Conservation (phyloP, 2,888 invertebrate genomes). For the Malacosoma neustria region DNA sequence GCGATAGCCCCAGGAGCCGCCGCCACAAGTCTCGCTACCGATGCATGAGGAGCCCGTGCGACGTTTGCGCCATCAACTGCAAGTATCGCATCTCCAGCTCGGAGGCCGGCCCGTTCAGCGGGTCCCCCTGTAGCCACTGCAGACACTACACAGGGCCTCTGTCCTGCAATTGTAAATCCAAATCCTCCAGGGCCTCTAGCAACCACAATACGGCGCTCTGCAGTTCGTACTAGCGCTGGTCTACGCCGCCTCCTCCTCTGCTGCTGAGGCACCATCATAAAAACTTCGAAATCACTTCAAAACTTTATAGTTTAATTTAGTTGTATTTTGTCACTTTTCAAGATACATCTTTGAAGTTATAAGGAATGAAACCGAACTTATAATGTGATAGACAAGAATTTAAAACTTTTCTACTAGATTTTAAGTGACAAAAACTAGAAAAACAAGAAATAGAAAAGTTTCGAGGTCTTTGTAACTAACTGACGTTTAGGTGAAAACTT, state of each 20-base stretch:
- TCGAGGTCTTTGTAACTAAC: conserved; percentile 40
- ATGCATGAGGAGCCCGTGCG: conserved; percentile 93
- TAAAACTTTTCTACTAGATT: background rate
- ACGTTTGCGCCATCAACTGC: conserved; percentile 95
- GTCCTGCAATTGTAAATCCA: conserved; percentile 98
- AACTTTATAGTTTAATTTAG: too few relatives aligned
- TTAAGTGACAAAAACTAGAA: conserved; percentile 44
- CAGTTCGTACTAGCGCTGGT: conserved; percentile 53
- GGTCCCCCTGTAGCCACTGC: conserved; percentile 91
- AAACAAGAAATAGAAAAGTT: conserved; percentile 61
- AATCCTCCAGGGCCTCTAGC: conserved; percentile 91
- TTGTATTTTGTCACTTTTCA: background rate
- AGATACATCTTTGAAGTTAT: conserved; percentile 14
- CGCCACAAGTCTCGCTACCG: conserved; percentile 93
- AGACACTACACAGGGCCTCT: conserved; percentile 95
- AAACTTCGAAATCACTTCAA: conserved; percentile 18
- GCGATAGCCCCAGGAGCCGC: conserved; percentile 88
- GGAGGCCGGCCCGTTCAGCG: conserved; percentile 91
- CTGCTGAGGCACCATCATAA: conserved; percentile 63
- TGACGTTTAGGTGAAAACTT: too few relatives aligned
- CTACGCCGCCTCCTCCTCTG: conserved; percentile 60
- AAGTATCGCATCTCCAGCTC: conserved; percentile 93
- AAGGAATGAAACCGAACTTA: conserved; percentile 7
- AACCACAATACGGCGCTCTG: conserved; percentile 89
- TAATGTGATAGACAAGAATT: conserved; percentile 1